Evolutionary conservation across 2,113 vertebrate species (phyloP).

Genomic region (Macaca nemestrina): DNA sequence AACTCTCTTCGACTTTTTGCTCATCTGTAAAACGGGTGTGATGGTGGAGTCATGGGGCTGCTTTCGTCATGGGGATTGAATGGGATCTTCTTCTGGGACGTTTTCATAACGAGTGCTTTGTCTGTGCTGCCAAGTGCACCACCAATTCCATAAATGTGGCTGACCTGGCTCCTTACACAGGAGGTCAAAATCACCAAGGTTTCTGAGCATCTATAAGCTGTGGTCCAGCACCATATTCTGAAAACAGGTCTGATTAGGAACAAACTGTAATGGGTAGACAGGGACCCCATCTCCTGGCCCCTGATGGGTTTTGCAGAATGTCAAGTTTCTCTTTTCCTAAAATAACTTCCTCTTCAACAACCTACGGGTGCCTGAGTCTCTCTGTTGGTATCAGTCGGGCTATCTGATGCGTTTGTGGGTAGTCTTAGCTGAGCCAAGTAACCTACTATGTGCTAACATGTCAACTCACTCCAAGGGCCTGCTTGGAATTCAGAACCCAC

Average conservation of each 20-base stretch:
- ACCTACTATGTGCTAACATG: fast-evolving
- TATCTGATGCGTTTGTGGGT: fast-evolving
- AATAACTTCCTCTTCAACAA: background rate
- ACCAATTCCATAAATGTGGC: no score
- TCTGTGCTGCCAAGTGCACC: background rate
- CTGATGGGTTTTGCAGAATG: background rate
- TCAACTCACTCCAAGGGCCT: background rate
- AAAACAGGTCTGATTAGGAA: background rate
- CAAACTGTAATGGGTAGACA: fast-evolving
- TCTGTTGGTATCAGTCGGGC: fast-evolving
- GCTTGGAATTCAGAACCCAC: background rate
- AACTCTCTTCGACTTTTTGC: background rate
- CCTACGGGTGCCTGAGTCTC: fast-evolving
- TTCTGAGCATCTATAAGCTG: fast-evolving
- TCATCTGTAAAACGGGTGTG: background rate
- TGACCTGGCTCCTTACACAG: background rate
- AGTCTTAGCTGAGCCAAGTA: background rate
- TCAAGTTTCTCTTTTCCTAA: background rate
- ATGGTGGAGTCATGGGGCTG: fast-evolving
- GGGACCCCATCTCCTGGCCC: background rate
- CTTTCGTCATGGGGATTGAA: background rate
- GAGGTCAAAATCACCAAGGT: background rate
- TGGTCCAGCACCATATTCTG: background rate
- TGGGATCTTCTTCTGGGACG: background rate
- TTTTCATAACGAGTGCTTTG: background rate